Evolutionary conservation across 2,888 invertebrate genomes (phyloP), one percentile per base, ranked within the genome.

Genomic region (Hofmannophila pseudospretella): DNA sequence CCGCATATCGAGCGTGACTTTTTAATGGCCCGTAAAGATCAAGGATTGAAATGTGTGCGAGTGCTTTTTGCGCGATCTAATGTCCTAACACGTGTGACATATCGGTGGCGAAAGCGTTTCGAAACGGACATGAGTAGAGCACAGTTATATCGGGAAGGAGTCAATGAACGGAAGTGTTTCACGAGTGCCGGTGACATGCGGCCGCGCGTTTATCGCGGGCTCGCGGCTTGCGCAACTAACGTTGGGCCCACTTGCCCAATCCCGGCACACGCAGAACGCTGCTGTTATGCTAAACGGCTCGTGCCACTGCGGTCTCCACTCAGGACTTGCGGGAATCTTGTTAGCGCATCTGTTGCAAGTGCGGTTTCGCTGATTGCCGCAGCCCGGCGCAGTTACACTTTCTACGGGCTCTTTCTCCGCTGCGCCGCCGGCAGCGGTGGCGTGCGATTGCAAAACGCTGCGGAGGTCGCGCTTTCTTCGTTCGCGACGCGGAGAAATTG

Each of bases 381-480:
- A 32, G 40, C 36, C 44, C 40, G 4, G n/a, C 4, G 7, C 7
- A 7, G 3, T n/a, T 56, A 72, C 74, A 70, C 82, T 85, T 84
- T 84, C 84, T 78, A 80, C 67, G 58, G 54, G 53, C 62, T 73
- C 73, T 74, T 75, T 72, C 78, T 67, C 69, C 62, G 55, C 47
- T 47, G 51, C 54, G 54, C 46, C 45, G 45, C 43, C 46, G 37
- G 28, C 34, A 28, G 34, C 41, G 38, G 47, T 44, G 49, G 55
- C 54, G 69, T 51, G 67, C 75, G 79, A 82, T 87, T 87, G 87
- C 87, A 84, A 88, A 87, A 86, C 78, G 67, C 50, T 67, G 69
- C 69, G 59, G 81, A 78, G 87, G 84, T 86, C 84, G 86, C 86
- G 85, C 87, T 86, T 86, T 87, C 86, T 86, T 86, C 85, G 79